These are phyloP conservation scores for Uria aalge DNA, from an alignment of 2,113 vertebrate genomes.

Conservation along the genomic window DNA sequence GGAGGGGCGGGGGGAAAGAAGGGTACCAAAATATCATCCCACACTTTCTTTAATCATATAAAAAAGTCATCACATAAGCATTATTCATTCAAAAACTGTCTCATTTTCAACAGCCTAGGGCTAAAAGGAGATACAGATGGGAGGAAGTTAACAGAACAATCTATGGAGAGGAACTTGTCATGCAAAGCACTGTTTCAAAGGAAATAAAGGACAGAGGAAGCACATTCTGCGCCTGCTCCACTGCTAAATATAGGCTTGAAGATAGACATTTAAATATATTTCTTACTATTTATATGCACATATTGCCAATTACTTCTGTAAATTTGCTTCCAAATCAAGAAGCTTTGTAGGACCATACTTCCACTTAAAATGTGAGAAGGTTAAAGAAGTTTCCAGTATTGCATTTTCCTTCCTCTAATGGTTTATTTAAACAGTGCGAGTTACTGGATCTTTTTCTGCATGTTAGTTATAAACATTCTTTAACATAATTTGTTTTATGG, in stretches of 20 bases:
- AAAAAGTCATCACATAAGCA: conserved; percentile 48
- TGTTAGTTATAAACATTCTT: background rate
- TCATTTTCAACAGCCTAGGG: conserved; percentile 44
- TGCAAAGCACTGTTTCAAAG: conserved; percentile 25
- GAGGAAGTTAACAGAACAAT: conserved; percentile 44
- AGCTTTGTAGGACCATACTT: background rate
- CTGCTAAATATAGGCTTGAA: conserved; percentile 34
- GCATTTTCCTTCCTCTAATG: background rate
- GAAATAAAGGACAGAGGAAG: conserved; percentile 22
- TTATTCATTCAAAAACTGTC: conserved; percentile 57
- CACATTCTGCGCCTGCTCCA: background rate
- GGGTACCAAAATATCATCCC: conserved; percentile 45
- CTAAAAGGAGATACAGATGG: conserved; percentile 36
- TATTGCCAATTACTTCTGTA: background rate
- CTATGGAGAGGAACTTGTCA: conserved; percentile 21
- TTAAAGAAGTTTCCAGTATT: background rate
- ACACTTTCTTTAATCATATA: conserved; percentile 42
- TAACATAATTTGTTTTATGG: background rate
- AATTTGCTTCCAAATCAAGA: conserved; percentile 11
- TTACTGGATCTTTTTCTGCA: background rate
- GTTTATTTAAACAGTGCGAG: background rate
- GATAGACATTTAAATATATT: conserved; percentile 5
- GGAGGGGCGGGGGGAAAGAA: background rate
- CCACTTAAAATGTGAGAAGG: background rate
- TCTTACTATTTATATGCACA: conserved; percentile 15